Conservation (phyloP, 1,140 invertebrate genomes). For the Asobara japonica region DNA sequence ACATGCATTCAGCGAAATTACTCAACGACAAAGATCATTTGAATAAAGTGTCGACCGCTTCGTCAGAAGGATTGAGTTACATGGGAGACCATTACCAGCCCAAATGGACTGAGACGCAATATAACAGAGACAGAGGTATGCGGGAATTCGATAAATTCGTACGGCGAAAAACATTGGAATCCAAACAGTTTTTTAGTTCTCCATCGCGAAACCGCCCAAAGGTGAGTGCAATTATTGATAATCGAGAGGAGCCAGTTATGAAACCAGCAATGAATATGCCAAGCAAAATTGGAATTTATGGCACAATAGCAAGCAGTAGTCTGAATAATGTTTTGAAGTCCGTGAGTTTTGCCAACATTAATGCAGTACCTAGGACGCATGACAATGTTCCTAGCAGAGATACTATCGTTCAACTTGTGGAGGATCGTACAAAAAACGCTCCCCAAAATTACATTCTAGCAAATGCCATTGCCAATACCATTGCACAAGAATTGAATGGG, state of each 20-base stretch:
- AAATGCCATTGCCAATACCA: slow-evolving; percentile 49
- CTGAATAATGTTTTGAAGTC: slow-evolving; percentile 1
- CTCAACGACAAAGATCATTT: neutral
- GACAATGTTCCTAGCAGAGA: neutral
- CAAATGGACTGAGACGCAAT: too few species aligned
- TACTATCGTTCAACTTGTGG: neutral
- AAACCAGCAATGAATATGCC: neutral
- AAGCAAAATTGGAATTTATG: neutral
- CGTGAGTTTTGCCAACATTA: slow-evolving; percentile 1
- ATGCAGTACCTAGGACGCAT: neutral
- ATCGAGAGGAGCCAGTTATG: slow-evolving; percentile 10
- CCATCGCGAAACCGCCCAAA: neutral
- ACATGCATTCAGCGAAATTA: neutral
- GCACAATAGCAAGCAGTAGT: neutral
- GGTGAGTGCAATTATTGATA: slow-evolving; percentile 16
- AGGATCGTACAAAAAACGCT: neutral
- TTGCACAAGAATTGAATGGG: slow-evolving; percentile 58
- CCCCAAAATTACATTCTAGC: slow-evolving; percentile 21
- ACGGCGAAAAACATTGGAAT: neutral
- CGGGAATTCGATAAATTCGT: neutral
- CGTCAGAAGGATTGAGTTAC: too few species aligned
- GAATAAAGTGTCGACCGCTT: neutral
- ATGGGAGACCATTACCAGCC: too few species aligned
- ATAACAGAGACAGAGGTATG: neutral
- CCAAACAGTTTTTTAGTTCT: slow-evolving; percentile 10